Conservation (phyloP, 1,140 invertebrate genomes). For the Euwallacea fornicatus region DNA sequence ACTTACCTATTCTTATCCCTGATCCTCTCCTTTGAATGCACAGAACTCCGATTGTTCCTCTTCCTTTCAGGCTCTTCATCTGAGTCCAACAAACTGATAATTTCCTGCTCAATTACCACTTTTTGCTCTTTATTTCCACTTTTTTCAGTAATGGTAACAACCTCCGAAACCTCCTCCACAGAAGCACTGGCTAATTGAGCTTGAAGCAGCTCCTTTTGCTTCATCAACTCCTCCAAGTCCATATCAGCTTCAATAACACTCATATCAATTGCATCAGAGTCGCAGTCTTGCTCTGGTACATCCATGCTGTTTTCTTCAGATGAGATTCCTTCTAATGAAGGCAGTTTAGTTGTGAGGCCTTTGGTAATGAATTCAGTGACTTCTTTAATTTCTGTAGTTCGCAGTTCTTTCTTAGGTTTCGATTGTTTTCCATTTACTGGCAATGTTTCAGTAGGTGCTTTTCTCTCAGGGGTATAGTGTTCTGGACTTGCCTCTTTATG, state of each 20-base stretch:
- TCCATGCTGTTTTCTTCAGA: slow-evolving; percentile 65
- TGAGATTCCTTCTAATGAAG: slow-evolving; percentile 64
- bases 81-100: slow-evolving; percentile 52
- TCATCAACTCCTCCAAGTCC: slow-evolving; percentile 85
- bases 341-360: slow-evolving; percentile 40
- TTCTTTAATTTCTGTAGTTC: slow-evolving; percentile 33
- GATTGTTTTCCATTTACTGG: slow-evolving; percentile 35
- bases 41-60: slow-evolving; percentile 38
- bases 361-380: slow-evolving; percentile 46
- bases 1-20: slow-evolving; percentile 39
- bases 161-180: slow-evolving; percentile 49
- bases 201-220: slow-evolving; percentile 76
- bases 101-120: slow-evolving; percentile 45
- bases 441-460: slow-evolving; percentile 14
- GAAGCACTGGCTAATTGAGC: slow-evolving; percentile 60
- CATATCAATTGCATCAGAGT: slow-evolving; percentile 72
- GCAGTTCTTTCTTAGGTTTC: slow-evolving; percentile 12
- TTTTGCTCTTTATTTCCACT: slow-evolving; percentile 1
- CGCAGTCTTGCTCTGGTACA: slow-evolving; percentile 67
- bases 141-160: slow-evolving; percentile 35
- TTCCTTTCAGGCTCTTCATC: slow-evolving; percentile 48
- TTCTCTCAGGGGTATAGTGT: slow-evolving; percentile 51
- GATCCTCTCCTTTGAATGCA: slow-evolving; percentile 15
- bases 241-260: slow-evolving; percentile 81
- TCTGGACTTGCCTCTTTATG: slow-evolving; percentile 42